Percentiles rank a stretch among this genome's conserved stretches.
Evolutionary conservation across 1,140 invertebrate genomes (phyloP).

Genomic region (Physella acuta): DNA sequence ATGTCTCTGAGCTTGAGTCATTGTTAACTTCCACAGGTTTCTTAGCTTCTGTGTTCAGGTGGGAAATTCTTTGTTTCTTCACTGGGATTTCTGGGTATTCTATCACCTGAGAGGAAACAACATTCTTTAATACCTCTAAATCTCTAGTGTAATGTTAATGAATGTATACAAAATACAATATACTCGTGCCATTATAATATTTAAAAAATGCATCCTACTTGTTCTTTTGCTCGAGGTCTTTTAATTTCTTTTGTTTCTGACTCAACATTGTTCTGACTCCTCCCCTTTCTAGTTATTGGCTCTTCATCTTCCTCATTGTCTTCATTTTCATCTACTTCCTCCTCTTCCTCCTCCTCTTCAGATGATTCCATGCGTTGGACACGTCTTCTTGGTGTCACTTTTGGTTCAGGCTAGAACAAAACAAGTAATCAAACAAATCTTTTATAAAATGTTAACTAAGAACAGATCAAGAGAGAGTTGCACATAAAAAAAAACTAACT

Average conservation of each 20-base stretch:
- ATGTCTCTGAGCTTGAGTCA: slow-evolving; percentile 9
- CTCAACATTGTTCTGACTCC: slow-evolving; percentile 2
- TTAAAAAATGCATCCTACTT: slow-evolving; percentile 1
- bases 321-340: slow-evolving; percentile 33
- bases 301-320: slow-evolving; percentile 28
- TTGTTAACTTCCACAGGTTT: slow-evolving; percentile 7
- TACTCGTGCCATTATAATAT: too few relatives aligned
- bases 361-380: slow-evolving; percentile 18
- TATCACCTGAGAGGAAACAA: not conserved
- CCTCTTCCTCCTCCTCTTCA: slow-evolving; percentile 25
- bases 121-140: too few relatives aligned
- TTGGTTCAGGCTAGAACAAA: not conserved
- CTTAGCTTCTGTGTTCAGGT: slow-evolving; percentile 18
- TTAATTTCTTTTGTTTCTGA: slow-evolving; percentile 10
- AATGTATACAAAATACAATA: not conserved
- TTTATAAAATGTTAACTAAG: too few relatives aligned
- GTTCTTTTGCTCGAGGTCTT: not conserved
- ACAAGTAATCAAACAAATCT: too few relatives aligned
- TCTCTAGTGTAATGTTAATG: not conserved
- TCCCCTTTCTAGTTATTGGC: slow-evolving; percentile 9
- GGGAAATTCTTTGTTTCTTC: slow-evolving; percentile 21
- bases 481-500: too few relatives aligned
- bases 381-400: slow-evolving; percentile 2
- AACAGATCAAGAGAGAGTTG: too few relatives aligned
- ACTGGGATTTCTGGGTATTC: slow-evolving; percentile 21